These are phyloP conservation scores for Donacobius atricapilla DNA, from an alignment of 2,113 vertebrate species.

Conservation along the genomic window DNA sequence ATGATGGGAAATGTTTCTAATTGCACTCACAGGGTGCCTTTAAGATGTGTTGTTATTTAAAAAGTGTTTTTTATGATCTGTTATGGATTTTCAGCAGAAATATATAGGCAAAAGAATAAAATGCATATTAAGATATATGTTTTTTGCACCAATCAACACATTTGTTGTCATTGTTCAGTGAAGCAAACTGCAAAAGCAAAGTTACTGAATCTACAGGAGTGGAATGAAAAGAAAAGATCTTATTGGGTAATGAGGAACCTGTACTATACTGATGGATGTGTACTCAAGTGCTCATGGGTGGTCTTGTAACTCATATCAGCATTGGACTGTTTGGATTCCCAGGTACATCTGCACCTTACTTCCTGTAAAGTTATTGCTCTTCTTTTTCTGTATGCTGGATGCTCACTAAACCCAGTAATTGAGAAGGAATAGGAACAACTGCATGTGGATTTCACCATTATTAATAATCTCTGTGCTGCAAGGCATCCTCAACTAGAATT, in stretches of 20 bases:
- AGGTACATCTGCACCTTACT: neutral
- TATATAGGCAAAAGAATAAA: neutral
- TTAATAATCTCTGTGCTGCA: neutral
- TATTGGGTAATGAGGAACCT: neutral
- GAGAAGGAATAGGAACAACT: neutral
- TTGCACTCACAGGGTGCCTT: constrained; percentile 14
- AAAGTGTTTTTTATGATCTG: neutral
- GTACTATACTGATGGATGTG: neutral
- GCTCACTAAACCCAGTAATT: neutral
- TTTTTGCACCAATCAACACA: neutral
- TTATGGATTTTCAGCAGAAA: neutral
- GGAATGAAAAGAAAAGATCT: neutral
- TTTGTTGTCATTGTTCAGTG: neutral
- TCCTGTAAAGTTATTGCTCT: neutral
- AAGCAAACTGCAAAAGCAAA: neutral
- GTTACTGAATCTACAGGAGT: neutral
- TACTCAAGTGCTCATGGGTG: neutral
- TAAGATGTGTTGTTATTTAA: constrained; percentile 41
- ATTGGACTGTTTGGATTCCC: neutral
- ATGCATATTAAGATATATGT: neutral
- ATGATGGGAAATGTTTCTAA: constrained; percentile 21
- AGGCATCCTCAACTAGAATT: neutral
- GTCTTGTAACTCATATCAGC: neutral
- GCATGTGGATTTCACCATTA: neutral
- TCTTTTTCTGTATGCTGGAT: neutral